These are phyloP conservation scores for Phyllotreta striolata DNA, from an alignment of 2,888 invertebrate genomes.

Conservation along the genomic window DNA sequence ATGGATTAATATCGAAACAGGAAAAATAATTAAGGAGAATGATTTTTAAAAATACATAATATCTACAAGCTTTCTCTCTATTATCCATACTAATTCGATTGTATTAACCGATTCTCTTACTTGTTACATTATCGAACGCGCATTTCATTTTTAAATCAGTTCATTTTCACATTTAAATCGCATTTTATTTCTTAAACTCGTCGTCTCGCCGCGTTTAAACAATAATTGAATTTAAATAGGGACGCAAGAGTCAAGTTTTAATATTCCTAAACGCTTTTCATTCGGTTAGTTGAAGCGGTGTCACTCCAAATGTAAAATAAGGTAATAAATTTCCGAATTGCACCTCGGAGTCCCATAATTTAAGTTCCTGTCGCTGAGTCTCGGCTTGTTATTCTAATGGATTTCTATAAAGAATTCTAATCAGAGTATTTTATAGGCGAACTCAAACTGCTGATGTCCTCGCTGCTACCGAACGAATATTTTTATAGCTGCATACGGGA, in stretches of 20 bases:
- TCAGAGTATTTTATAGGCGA: slow-evolving; percentile 34
- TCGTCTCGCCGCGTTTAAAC: too few relatives aligned
- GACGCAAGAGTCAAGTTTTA: slow-evolving; percentile 25
- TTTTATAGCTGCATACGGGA: slow-evolving; percentile 7
- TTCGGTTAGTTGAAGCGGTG: slow-evolving; percentile 28
- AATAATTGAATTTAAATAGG: too few relatives aligned
- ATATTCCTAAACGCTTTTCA: slow-evolving; percentile 38
- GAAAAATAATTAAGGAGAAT: too few relatives aligned
- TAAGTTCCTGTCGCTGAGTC: slow-evolving; percentile 44
- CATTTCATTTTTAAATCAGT: too few relatives aligned
- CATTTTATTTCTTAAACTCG: too few relatives aligned
- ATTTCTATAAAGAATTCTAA: slow-evolving; percentile 39
- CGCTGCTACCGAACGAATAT: slow-evolving; percentile 13
- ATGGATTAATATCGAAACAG: too few relatives aligned
- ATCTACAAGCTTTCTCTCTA: too few relatives aligned
- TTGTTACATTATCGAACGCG: too few relatives aligned
- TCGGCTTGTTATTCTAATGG: slow-evolving; percentile 46
- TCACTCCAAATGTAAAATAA: slow-evolving; percentile 46
- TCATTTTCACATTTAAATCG: too few relatives aligned
- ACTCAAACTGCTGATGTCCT: slow-evolving; percentile 17
- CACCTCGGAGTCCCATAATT: slow-evolving; percentile 47
- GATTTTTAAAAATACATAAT: too few relatives aligned
- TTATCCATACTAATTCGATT: too few relatives aligned
- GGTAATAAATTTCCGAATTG: slow-evolving; percentile 46
- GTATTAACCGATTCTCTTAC: too few relatives aligned